Evolutionary conservation across 2,797 vertebrate species (phyloP).

Genomic region (Xiphorhynchus erythropygius): DNA sequence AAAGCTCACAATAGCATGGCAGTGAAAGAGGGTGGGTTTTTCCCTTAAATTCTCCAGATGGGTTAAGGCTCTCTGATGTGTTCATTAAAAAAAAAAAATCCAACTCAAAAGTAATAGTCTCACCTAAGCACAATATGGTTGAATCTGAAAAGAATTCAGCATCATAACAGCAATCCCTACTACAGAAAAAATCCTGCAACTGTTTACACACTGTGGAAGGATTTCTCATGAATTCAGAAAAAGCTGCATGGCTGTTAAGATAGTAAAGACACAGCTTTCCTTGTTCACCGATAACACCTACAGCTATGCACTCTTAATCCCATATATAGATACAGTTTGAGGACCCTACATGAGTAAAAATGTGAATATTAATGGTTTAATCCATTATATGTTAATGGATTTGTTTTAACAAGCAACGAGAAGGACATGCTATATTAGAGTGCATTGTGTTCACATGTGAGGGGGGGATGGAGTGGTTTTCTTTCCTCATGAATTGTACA

Average conservation of each 20-base stretch:
- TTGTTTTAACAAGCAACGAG: background rate
- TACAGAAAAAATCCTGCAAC: background rate
- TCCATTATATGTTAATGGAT: background rate
- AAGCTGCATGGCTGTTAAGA: background rate
- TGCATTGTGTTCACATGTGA: accelerated
- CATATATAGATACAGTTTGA: accelerated
- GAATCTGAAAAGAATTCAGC: background rate
- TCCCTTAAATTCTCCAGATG: background rate
- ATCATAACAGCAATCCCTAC: background rate
- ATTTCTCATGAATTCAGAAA: background rate
- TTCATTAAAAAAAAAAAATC: background rate
- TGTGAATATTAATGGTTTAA: background rate
- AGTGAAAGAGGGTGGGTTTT: background rate
- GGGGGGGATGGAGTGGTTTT: background rate
- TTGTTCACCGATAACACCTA: background rate
- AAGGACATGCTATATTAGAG: background rate
- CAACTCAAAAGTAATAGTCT: background rate
- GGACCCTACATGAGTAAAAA: background rate
- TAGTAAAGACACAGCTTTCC: background rate
- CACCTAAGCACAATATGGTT: background rate
- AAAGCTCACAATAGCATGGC: background rate
- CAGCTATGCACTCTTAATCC: background rate
- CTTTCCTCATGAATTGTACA: background rate
- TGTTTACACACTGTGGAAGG: background rate
- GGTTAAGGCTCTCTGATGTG: background rate